Base-by-base conservation (phyloP, 2,888 invertebrate genomes). In the Apomyelois bistriatella region DNA sequence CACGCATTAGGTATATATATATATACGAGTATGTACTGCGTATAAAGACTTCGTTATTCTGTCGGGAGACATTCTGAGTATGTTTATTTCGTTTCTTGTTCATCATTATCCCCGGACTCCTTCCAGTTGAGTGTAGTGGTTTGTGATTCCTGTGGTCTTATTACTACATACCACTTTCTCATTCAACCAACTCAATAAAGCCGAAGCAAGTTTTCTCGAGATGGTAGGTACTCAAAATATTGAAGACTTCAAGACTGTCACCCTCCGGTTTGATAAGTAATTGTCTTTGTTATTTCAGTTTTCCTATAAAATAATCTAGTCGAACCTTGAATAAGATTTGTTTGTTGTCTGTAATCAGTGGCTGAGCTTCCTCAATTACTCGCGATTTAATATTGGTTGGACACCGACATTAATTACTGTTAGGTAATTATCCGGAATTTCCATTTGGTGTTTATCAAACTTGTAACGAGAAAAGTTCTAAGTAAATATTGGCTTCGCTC, bases 401-500 rank as follows among this genome's bases (percentile, higher is more conserved):
- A 6, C 43, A 43, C 43, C 13, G 30, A 15, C 30, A 42, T 22
- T 12, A 13, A 42, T 42, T 12, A 46, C 46, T 15, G 46, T 46
- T 46, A 32, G 38, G 13, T 38, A 46, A 13, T 46, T 46, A 46
- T 46, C 12, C 4, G 12, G n/a, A 30, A 32, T 10, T 32, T 46
- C 32, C 46, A 12, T 12, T 46, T 15, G 9, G 46, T 46, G 55
- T 51, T 47, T 46, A 52, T 40, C 17, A 51, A 52, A 50, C 36
- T 53, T 53, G 57, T 65, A 59, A 58, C 58, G 55, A 58, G 68
- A 69, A 70, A 74, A 70, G 42, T 51, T 50, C 1, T 12, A 30
- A 12, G 28, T 28, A 7, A n/a, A 28, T 43, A 15, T 40, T 40
- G 2, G 30, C 28, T 43, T 28, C 13, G 43, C 43, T 8, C 28